Conservation (phyloP, 37 sponge, comb jelly and placozoan genomes). For the Halichondria panicea region DNA sequence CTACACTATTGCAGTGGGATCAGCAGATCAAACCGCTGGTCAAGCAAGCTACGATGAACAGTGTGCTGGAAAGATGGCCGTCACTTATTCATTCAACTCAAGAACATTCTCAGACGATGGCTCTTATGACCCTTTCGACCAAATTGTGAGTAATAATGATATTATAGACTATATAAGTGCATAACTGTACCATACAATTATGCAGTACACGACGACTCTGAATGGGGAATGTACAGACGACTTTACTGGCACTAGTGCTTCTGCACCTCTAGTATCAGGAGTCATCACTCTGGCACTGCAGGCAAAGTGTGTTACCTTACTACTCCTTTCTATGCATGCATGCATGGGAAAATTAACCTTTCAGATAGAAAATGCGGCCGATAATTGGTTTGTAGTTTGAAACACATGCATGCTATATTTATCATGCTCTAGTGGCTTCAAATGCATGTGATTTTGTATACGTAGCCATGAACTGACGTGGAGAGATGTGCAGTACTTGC, state of each 20-base stretch:
- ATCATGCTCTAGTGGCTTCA: background rate
- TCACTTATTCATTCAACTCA: constrained; percentile 72
- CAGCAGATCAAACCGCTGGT: constrained; percentile 64
- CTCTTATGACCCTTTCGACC: too few relatives aligned
- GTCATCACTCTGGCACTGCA: constrained; percentile 77
- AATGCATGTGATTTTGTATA: background rate
- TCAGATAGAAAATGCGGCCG: too few relatives aligned
- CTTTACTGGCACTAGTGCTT: constrained; percentile 72
- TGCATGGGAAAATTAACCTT: background rate
- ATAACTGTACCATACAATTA: background rate
- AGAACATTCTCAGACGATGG: too few relatives aligned
- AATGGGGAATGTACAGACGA: constrained; percentile 32
- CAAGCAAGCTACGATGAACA: constrained; percentile 91
- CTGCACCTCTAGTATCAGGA: constrained; percentile 68
- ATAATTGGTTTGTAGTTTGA: too few relatives aligned
- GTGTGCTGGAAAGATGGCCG: constrained; percentile 88
- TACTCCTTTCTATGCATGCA: background rate
- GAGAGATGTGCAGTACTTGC: constrained; percentile 95
- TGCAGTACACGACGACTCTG: constrained; percentile 19
- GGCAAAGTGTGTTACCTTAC: constrained; percentile 62
- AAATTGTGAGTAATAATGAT: too few relatives aligned
- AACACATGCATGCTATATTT: too few relatives aligned
- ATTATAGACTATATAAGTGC: background rate
- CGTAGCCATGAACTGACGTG: constrained; percentile 85
- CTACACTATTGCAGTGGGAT: constrained; percentile 88